Percentiles rank a stretch among this genome's conserved stretches.
Evolutionary conservation across 1,140 invertebrate species (phyloP).

Genomic region (Mactra quadrangularis): DNA sequence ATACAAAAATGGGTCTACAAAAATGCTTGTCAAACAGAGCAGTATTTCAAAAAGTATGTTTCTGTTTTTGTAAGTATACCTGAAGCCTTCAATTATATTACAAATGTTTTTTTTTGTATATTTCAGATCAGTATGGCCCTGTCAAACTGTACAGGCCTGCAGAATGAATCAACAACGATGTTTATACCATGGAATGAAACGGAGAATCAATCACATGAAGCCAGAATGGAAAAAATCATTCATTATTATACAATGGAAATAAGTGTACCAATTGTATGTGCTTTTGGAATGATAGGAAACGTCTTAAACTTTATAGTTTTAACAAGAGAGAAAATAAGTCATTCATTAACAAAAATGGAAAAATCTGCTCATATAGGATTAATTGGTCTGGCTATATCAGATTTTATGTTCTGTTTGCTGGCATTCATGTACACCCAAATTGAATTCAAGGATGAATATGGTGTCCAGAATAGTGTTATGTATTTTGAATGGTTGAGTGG

Average conservation of each 20-base stretch:
- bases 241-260: slow-evolving; percentile 73
- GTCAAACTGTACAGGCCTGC: slow-evolving; percentile 7
- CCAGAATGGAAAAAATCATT: slow-evolving; percentile 64
- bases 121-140: too few relatives aligned
- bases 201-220: slow-evolving; percentile 26
- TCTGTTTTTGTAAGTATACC: too few relatives aligned
- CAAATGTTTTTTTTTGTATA: too few relatives aligned
- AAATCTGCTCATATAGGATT: slow-evolving; percentile 81
- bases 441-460: slow-evolving; percentile 67
- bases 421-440: slow-evolving; percentile 76
- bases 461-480: slow-evolving; percentile 56
- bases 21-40: too few relatives aligned
- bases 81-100: too few relatives aligned
- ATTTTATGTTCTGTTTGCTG: slow-evolving; percentile 81
- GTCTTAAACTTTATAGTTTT: slow-evolving; percentile 80
- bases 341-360: slow-evolving; percentile 81
- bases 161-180: slow-evolving; percentile 43
- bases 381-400: slow-evolving; percentile 80
- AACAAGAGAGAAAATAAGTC: slow-evolving; percentile 78
- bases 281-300: slow-evolving; percentile 80
- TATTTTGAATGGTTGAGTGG: slow-evolving; percentile 75
- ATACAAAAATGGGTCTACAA: too few relatives aligned
- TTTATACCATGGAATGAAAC: slow-evolving; percentile 32
- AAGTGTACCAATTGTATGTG: slow-evolving; percentile 75
- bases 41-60: too few relatives aligned